Evolutionary conservation across 1,140 invertebrate genomes (phyloP).

Genomic region (Pemphigus obesinymphae): DNA sequence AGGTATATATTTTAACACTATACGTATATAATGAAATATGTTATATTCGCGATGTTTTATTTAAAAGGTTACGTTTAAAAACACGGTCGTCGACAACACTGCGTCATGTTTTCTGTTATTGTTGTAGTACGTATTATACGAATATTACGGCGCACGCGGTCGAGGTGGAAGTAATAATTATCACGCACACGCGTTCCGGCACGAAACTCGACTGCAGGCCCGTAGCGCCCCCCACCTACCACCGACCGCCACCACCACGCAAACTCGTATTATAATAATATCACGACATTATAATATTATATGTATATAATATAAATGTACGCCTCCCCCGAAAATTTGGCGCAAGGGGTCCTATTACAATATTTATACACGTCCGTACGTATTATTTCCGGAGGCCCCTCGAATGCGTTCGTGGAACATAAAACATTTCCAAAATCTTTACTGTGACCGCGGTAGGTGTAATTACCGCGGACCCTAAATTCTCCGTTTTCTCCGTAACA

Average conservation of each 20-base stretch:
- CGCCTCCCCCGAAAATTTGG: neutral
- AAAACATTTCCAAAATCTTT: neutral
- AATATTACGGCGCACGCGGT: neutral
- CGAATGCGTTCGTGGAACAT: neutral
- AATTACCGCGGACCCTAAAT: neutral
- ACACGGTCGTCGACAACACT: slow-evolving; percentile 11
- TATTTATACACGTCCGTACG: no score
- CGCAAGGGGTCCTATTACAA: no score
- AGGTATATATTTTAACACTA: neutral
- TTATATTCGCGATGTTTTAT: neutral
- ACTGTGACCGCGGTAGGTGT: neutral
- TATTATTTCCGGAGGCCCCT: neutral
- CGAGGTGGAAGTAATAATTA: neutral
- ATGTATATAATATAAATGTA: neutral
- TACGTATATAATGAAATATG: neutral
- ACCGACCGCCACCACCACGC: neutral
- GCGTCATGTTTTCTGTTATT: neutral
- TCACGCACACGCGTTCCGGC: slow-evolving; percentile 15
- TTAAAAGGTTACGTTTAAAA: slow-evolving; percentile 7
- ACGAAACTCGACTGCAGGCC: neutral
- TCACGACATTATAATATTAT: no score
- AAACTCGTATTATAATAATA: no score
- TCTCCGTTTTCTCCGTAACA: no score
- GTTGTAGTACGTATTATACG: neutral
- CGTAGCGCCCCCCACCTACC: neutral